Conservation (phyloP, 37 sponge, comb jelly and placozoan genomes). For the Haliclona indistincta region DNA sequence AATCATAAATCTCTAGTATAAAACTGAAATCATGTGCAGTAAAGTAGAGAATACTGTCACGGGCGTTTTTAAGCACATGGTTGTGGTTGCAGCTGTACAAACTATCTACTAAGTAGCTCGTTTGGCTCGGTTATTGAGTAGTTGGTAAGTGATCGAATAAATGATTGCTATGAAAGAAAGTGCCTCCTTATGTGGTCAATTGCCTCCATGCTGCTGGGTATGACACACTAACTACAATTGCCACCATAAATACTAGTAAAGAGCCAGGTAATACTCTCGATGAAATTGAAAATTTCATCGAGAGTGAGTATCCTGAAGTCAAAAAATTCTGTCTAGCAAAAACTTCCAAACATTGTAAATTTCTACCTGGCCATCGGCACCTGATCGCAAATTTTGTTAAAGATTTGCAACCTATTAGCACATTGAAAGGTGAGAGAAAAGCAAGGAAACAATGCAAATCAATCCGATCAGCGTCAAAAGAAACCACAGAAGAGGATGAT, state of each 20-base stretch:
- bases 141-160: too few species aligned
- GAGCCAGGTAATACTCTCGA: too few species aligned
- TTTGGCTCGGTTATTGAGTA: too few species aligned
- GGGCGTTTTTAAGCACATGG: too few species aligned
- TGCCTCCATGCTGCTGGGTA: constrained; percentile 29
- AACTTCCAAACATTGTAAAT: background rate
- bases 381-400: constrained; percentile 15
- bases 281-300: constrained; percentile 17
- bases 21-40: too few species aligned
- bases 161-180: constrained; percentile 5
- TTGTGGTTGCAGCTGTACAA: too few species aligned
- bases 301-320: background rate
- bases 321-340: background rate
- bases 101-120: too few species aligned
- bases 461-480: too few species aligned
- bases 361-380: constrained; percentile 35
- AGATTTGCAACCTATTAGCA: too few species aligned
- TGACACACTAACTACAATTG: constrained; percentile 18
- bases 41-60: too few species aligned
- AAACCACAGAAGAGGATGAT: too few species aligned
- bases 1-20: too few species aligned
- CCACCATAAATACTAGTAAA: constrained; percentile 1
- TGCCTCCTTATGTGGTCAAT: constrained; percentile 23
- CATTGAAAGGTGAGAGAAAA: background rate
- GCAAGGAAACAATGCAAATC: background rate